Conservation (phyloP, 2,888 invertebrate species). For the Entomobrya multifasciata region DNA sequence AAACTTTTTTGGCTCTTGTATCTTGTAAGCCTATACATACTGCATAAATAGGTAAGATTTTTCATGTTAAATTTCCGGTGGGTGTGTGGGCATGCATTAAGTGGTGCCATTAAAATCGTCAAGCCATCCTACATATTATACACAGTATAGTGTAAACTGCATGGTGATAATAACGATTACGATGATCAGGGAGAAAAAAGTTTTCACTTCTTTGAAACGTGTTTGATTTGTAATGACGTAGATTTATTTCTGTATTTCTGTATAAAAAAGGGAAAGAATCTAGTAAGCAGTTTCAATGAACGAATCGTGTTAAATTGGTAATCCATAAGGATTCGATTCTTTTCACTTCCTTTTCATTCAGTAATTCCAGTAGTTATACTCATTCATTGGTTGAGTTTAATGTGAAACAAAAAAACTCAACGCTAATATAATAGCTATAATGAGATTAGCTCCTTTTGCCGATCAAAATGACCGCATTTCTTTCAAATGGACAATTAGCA, state of each 20-base stretch:
- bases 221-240: conserved; percentile 50
- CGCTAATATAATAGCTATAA: too few relatives aligned
- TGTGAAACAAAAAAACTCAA: too few relatives aligned
- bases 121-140: too few relatives aligned
- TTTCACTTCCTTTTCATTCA: neutral
- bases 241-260: conserved; percentile 1
- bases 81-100: neutral
- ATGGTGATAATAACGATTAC: neutral
- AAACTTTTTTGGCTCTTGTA: too few relatives aligned
- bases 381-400: too few relatives aligned
- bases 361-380: neutral
- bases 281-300: conserved; percentile 18
- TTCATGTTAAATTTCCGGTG: neutral
- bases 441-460: too few relatives aligned
- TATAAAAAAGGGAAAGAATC: neutral
- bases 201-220: conserved; percentile 18
- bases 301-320: conserved; percentile 59
- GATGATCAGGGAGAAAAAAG: neutral
- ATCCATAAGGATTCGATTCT: conserved; percentile 40
- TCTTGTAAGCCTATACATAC: neutral
- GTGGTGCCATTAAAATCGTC: neutral
- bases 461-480: too few relatives aligned
- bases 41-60: neutral
- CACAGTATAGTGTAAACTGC: neutral
- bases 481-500: too few relatives aligned